Percentiles rank a stretch among this genome's conserved stretches.
phyloP scores from a whole-genome alignment of 2,888 invertebrate genomes.

The Xestia rhomboidea region DNA sequence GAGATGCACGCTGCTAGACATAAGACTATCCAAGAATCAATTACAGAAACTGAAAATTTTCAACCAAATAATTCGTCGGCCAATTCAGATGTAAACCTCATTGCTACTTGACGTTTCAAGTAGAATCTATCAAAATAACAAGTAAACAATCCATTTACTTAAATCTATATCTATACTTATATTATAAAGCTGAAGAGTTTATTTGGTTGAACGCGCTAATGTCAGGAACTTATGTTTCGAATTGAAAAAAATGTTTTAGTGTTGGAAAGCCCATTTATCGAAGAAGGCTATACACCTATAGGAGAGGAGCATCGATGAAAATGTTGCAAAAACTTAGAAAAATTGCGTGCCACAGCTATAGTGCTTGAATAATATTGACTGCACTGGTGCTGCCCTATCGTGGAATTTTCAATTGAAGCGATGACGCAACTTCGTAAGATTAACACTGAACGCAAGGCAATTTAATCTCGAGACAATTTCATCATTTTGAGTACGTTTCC shows the following conservation, averaged over 20 bases:
- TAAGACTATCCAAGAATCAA: neutral
- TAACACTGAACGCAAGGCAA: slow-evolving; percentile 2
- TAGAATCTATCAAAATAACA: neutral
- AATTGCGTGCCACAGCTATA: too few relatives aligned
- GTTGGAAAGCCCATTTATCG: too few relatives aligned
- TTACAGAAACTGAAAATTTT: neutral
- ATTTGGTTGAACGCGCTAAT: too few relatives aligned
- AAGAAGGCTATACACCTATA: too few relatives aligned
- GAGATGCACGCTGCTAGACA: neutral
- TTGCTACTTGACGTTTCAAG: neutral
- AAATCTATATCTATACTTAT: too few relatives aligned
- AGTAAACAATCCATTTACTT: neutral
- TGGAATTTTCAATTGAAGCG: slow-evolving; percentile 19
- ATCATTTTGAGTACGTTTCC: slow-evolving; percentile 15
- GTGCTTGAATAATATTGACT: neutral
- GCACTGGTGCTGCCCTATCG: neutral
- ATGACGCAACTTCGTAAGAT: slow-evolving; percentile 31
- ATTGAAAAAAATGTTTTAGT: too few relatives aligned
- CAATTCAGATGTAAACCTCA: neutral
- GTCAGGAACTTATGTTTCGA: too few relatives aligned
- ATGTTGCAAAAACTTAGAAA: too few relatives aligned
- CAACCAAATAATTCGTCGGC: neutral
- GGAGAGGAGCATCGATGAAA: too few relatives aligned
- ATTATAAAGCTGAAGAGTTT: too few relatives aligned
- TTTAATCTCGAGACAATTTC: slow-evolving; percentile 22